phyloP scores from a whole-genome alignment of 2,888 invertebrate species.

The Caenorhabditis afra region DNA sequence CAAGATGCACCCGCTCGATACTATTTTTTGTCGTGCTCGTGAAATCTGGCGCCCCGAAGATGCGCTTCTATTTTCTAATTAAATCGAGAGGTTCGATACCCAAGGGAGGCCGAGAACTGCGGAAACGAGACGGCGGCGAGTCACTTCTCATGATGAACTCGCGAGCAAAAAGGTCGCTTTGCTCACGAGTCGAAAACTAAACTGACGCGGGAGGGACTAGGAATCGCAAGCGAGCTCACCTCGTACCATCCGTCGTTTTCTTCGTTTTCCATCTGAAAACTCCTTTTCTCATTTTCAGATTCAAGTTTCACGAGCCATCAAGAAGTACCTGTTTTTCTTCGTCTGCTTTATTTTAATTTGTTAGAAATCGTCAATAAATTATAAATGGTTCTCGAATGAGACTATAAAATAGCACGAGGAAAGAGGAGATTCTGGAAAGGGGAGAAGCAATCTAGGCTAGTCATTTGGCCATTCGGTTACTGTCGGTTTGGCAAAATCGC shows the following conservation, averaged over 20 bases:
- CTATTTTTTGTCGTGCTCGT: conserved; percentile 36
- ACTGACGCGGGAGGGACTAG: conserved; percentile 1
- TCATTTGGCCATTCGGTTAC: conserved; percentile 30
- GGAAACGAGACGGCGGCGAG: conserved; percentile 30
- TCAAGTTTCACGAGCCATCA: conserved; percentile 11
- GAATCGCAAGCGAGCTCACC: no score
- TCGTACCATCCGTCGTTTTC: conserved; percentile 51
- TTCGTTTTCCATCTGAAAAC: conserved; percentile 38
- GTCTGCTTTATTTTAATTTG: conserved; percentile 2
- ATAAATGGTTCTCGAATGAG: not conserved
- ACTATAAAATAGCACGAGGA: conserved; percentile 3
- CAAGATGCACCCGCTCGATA: conserved; percentile 40
- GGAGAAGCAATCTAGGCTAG: conserved; percentile 38
- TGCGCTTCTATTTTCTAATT: conserved; percentile 34
- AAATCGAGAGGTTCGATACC: conserved; percentile 45
- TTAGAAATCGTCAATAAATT: conserved; percentile 5
- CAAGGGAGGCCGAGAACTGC: conserved; percentile 23
- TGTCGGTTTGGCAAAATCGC: conserved; percentile 29
- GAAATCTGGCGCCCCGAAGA: conserved; percentile 21
- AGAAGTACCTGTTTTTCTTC: not conserved
- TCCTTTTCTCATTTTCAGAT: not conserved
- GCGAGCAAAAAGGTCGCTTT: conserved; percentile 10
- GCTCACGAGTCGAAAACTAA: not conserved
- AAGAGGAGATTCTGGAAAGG: not conserved
- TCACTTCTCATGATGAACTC: conserved; percentile 4